Conservation (phyloP, 1,140 invertebrate species). For the Nylanderia fulva region DNA sequence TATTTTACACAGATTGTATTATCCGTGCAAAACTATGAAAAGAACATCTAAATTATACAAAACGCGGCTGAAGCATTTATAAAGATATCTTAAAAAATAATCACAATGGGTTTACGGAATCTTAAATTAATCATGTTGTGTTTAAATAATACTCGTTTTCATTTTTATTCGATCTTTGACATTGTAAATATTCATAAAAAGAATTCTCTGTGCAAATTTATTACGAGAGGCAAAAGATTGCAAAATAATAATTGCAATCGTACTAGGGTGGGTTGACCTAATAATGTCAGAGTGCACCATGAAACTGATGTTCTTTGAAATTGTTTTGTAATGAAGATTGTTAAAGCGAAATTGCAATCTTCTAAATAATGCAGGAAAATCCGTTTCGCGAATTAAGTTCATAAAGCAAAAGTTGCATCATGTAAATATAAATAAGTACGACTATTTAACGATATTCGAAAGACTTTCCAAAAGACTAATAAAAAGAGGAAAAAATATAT, state of each 20-base stretch:
- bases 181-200: not conserved
- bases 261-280: not conserved
- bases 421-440: not conserved
- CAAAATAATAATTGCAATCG: conserved; percentile 25
- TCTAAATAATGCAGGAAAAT: not conserved
- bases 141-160: not conserved
- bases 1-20: not conserved
- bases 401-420: not conserved
- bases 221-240: not conserved
- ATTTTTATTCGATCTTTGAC: conserved; percentile 4
- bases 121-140: not conserved
- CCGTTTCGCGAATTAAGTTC: conserved; percentile 2
- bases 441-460: not conserved
- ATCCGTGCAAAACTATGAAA: not conserved
- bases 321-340: conserved; percentile 36
- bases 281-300: conserved; percentile 8
- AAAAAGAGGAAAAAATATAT: not conserved
- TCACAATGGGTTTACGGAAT: conserved; percentile 18
- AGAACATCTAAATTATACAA: not conserved
- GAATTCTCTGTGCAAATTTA: not conserved
- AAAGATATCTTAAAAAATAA: conserved; percentile 9
- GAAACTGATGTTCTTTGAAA: conserved; percentile 4
- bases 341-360: conserved; percentile 19
- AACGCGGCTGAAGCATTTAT: not conserved
- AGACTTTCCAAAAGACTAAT: not conserved